Conservation (phyloP, 2,797 vertebrate species). For the Sebastes paucispinis region DNA sequence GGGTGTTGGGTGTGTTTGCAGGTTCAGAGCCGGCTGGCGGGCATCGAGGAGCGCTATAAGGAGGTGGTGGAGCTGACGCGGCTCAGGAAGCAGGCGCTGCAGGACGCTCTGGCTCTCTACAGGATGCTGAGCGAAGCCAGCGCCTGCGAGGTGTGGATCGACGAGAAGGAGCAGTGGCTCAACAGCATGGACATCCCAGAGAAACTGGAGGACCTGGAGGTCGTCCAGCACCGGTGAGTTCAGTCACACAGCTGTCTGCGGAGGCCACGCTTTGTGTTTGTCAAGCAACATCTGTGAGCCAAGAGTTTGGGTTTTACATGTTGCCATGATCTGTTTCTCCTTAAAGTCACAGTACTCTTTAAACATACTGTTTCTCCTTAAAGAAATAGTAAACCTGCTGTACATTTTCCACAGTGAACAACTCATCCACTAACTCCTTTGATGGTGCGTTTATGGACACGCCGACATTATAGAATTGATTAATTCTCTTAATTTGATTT, state of each 20-base stretch:
- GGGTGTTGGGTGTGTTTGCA: background rate
- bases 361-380: too few relatives aligned
- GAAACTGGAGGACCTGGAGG: conserved; percentile 94
- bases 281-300: background rate
- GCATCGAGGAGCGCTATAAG: conserved; percentile 95
- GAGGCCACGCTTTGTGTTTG: background rate
- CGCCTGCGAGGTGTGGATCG: conserved; percentile 95
- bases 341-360: too few relatives aligned
- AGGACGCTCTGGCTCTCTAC: conserved; percentile 95
- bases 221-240: conserved; percentile 91
- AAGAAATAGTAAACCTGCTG: background rate
- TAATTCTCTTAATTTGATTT: background rate
- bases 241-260: background rate
- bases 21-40: conserved; percentile 87
- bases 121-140: conserved; percentile 95
- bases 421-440: background rate
- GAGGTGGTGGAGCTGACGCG: conserved; percentile 93
- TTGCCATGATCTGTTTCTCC: background rate
- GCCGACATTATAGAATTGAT: background rate
- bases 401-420: background rate
- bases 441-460: background rate
- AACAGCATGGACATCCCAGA: conserved; percentile 94
- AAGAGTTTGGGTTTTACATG: background rate
- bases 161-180: conserved; percentile 98
- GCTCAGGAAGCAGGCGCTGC: conserved; percentile 94